Evolutionary conservation across 2,113 vertebrate species (phyloP), one percentile per base, ranked within the genome.

Genomic region (Prunella fulvescens): DNA sequence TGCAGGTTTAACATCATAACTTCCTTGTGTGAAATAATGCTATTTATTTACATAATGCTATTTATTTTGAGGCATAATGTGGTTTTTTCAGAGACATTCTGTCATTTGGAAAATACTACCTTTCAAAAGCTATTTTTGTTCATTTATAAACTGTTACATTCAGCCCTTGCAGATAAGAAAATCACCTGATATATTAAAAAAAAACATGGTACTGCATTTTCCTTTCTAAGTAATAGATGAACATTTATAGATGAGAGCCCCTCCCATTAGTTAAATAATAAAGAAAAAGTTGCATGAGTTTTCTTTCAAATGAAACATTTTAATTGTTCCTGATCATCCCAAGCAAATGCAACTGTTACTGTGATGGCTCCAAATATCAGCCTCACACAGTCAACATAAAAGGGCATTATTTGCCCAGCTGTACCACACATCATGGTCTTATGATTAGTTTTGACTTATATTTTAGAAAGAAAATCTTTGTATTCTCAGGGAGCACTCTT

Each of bases 211-310:
- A 35, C 24, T 95, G 37, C 58, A 77, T 90, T 83, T 90, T 83
- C 76, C 80, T 88, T 83, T 77, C 58, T 88, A 86, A 93, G 90
- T 93, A 90, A 93, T 65, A 78, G 54, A 65, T 90, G 78, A 85
- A 64, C 24, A 37, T 58, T 81, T 74, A 58, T 35, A 77, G 90
- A 77, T 86, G 4, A 83, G 69, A 77, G 64, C 19, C 31, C 53
- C 60, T 86, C 77, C 51, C 58, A 80, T 42, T 79, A 90, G 40
- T 56, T 85, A 85, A 92, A 71, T 90, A 92, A 88, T 87, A 81
- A 89, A 80, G 83, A 71, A 78, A 88, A 70, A 58, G 33, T 69
- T 67, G 54, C 25, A n/a, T 29, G 72, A 73, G 19, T 92, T 94
- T 92, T 95, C 56, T 78, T 58, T 81, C 51, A 81, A 74, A 81